phyloP scores from a whole-genome alignment of 1,140 invertebrate species.

The Archegozetes longisetosus region DNA sequence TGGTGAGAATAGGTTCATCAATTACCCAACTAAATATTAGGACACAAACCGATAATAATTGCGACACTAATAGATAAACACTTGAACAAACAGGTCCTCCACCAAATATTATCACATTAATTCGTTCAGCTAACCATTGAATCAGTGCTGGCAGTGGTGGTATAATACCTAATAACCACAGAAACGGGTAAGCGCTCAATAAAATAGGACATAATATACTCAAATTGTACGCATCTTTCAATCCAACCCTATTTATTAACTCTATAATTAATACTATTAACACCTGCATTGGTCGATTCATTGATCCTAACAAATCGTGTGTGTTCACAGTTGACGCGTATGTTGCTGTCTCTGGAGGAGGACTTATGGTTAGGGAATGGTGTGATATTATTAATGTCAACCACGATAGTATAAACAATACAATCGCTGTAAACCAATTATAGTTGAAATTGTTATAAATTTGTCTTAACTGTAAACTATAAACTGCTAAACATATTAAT shows the following conservation, averaged over 20 bases:
- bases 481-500: slow-evolving; percentile 26
- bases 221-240: too few relatives aligned
- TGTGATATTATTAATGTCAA: slow-evolving; percentile 28
- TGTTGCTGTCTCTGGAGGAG: slow-evolving; percentile 30
- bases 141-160: slow-evolving; percentile 33
- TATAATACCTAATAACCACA: slow-evolving; percentile 32
- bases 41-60: background rate
- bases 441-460: slow-evolving; percentile 23
- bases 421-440: slow-evolving; percentile 24
- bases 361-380: slow-evolving; percentile 28
- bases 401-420: slow-evolving; percentile 29
- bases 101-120: slow-evolving; percentile 29
- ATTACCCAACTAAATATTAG: background rate
- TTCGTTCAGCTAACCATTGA: slow-evolving; percentile 32
- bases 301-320: too few relatives aligned
- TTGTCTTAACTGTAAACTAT: slow-evolving; percentile 21
- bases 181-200: slow-evolving; percentile 26
- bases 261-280: too few relatives aligned
- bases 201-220: too few relatives aligned
- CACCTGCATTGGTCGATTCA: slow-evolving; percentile 8
- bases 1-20: background rate
- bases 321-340: slow-evolving; percentile 19
- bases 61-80: slow-evolving; percentile 22
- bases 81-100: slow-evolving; percentile 29
- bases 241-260: too few relatives aligned